Base-by-base conservation (phyloP, 2,113 vertebrate species). In the Ardeotis arabs region DNA sequence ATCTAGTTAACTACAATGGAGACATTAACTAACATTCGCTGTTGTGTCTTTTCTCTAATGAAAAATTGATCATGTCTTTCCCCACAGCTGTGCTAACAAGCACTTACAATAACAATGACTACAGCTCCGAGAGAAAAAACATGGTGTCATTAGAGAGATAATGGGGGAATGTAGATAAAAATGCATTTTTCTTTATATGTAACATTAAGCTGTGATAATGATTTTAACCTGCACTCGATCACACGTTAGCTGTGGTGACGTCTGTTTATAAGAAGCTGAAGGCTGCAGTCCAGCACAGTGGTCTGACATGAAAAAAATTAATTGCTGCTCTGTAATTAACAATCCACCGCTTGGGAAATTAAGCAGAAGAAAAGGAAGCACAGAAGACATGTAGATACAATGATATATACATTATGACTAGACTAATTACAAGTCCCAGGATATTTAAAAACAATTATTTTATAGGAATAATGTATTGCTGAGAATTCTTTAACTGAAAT, bases 81-180 rank as follows among this genome's bases (percentile, higher is more conserved):
- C 91, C 83, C 78, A 73, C 88, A 97, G 95, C 96, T 96, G 90
- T 92, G 87, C 95, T 96, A 95, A 96, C 89, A 96, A 97, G 91
- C 80, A 59, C 91, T 97, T 96, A 92, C 96, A 97, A 97, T 92
- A 97, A 97, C 84, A 96, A 92, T 84, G 91, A 92, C 92, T 95
- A 66, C 84, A 89, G 60, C 80, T 93, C 92, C 2, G 4, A 92
- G 80, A 92, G 87, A 92, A 95, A 95, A 92, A 84, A 64, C 90
- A 94, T 35, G 25, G 79, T 92, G 85, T 93, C 76, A 23, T 90
- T 72, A 73, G 76, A 69, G 88, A 96, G 94, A 93, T 97, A 96
- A 76, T 89, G 89, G 55, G 78, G 67, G 89, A 97, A 97, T 92
- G 94, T 12, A 96, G 95, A 96, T 96, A 96, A 97, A 96, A 95